Conservation (phyloP, 1,140 invertebrate species). For the Dendroctonus ponderosae region DNA sequence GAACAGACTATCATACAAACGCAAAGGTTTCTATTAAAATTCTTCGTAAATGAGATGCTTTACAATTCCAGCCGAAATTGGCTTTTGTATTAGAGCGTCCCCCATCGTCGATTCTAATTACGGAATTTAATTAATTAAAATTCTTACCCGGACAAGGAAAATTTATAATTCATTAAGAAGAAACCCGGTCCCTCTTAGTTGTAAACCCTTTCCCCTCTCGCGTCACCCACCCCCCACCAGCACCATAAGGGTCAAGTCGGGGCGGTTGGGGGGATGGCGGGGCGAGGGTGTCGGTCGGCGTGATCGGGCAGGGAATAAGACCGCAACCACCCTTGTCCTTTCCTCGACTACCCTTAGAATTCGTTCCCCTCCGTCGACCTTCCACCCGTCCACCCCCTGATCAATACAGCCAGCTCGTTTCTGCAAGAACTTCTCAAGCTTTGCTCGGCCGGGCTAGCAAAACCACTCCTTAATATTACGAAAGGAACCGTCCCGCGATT, state of each 20-base stretch:
- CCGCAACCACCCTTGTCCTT: constrained; percentile 50
- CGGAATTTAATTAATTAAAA: constrained; percentile 34
- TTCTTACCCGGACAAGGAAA: constrained; percentile 31
- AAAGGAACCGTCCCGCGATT: constrained; percentile 41
- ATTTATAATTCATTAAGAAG: constrained; percentile 35
- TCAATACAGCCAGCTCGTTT: constrained; percentile 49
- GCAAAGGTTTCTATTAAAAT: too few species aligned
- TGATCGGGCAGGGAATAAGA: constrained; percentile 48
- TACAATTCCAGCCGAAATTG: too few species aligned
- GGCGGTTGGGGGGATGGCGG: constrained; percentile 32
- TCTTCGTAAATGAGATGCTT: too few species aligned
- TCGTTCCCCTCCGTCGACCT: constrained; percentile 32
- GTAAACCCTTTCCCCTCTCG: neutral
- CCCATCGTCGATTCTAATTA: constrained; percentile 13
- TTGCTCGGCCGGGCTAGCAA: constrained; percentile 49
- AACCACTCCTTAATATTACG: constrained; percentile 47
- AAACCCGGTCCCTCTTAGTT: neutral
- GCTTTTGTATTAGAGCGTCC: too few species aligned
- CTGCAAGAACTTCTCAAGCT: constrained; percentile 49
- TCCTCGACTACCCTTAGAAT: constrained; percentile 49
- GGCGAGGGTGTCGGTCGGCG: constrained; percentile 38
- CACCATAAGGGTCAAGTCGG: constrained; percentile 26
- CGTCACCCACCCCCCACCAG: constrained; percentile 6
- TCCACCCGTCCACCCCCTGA: constrained; percentile 42
- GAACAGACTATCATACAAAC: too few species aligned